Evolutionary conservation across 2,888 invertebrate species (phyloP), one percentile per base, ranked within the genome.

Genomic region (Ctenicera cuprea): DNA sequence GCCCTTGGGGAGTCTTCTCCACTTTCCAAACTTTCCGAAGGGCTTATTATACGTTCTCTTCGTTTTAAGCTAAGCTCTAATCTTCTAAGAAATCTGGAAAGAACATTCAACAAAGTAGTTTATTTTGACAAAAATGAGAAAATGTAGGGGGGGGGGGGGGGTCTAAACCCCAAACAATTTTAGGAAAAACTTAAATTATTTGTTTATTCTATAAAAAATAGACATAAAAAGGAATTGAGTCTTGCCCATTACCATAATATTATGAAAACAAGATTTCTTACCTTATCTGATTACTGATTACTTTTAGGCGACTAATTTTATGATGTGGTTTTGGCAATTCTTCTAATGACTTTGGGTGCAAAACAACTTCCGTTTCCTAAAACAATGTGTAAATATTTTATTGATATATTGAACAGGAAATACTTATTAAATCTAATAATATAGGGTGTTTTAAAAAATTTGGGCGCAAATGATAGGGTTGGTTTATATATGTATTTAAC

Each of bases 221-320:
- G 2, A 26, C 2, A 26, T 26, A 26, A 26, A 2, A 2, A 26
- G 26, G 5, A 26, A 3, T 3, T 26, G 26, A 26, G 2, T 26
- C 5, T 26, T 26, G 26, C 5, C 3, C 26, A 5, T 3, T 26
- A 26, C 26, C n/a, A 4, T 52, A 52, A 20, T 22, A 52, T 59
- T 59, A 18, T 18, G 11, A 8, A 38, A 48, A 38, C 5, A 48
- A 16, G 3, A 20, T 37, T 20, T 50, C 9, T 82, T 87, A 93
- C 94, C 94, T 91, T 85, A 94, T 94, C 87, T 94, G 94, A 86
- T 94, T 92, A 81, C 94, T 92, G 80, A 94, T 93, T 26, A 93
- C 92, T 80, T 92, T 88, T 81, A 94, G 86, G 79, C 92, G 90
- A 86, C 91, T 92, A 73, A 93, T 88, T 88, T 93, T 94, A 80